A percentile compares a stretch with the other conserved stretches of the same genome.
These are phyloP conservation scores for Anhinga rufa DNA, from an alignment of 2,113 vertebrate species.

Conservation along the genomic window DNA sequence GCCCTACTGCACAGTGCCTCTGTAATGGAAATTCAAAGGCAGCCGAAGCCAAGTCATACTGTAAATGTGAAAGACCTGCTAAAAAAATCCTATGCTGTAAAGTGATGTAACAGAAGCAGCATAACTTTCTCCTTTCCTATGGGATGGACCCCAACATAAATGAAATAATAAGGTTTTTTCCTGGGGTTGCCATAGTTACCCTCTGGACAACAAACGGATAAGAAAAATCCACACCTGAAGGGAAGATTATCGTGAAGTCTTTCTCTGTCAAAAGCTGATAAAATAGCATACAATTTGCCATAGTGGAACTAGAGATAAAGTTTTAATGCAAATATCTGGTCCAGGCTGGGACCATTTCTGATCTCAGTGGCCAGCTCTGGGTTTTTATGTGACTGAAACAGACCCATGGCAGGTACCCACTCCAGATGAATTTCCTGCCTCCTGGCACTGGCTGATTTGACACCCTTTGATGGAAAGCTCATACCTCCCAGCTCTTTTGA, in stretches of 20 bases:
- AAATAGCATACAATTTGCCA: background rate
- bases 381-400: background rate
- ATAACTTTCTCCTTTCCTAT: background rate
- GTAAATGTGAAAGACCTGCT: background rate
- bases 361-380: background rate
- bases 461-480: background rate
- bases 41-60: background rate
- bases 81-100: background rate
- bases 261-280: background rate
- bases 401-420: background rate
- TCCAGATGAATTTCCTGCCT: background rate
- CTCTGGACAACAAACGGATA: background rate
- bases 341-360: background rate
- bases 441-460: background rate
- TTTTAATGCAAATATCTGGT: background rate
- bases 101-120: background rate
- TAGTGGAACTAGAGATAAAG: background rate
- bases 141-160: background rate
- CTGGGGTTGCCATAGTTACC: background rate
- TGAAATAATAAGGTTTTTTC: background rate
- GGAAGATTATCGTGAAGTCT: background rate
- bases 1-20: background rate
- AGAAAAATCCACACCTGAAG: background rate
- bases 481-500: background rate
- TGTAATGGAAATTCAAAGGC: background rate